phyloP scores from a whole-genome alignment of 2,113 vertebrate species.

The Xiphias gladius region DNA sequence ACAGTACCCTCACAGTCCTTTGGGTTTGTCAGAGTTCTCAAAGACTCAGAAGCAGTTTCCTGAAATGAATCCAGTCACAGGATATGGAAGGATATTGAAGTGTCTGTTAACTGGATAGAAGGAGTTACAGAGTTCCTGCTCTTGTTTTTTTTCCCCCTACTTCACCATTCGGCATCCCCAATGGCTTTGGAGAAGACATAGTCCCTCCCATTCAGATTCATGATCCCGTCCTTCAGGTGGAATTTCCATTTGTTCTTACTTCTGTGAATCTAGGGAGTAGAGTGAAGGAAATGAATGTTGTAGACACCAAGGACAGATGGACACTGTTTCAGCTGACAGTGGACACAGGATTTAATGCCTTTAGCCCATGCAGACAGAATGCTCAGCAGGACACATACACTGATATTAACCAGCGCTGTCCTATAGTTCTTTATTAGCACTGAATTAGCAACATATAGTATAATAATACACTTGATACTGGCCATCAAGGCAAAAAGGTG shows the following conservation, averaged over 20 bases:
- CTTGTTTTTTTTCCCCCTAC: conserved; percentile 37
- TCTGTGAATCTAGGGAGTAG: conserved; percentile 92
- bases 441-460: neutral
- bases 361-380: conserved; percentile 6
- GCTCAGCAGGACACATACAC: neutral
- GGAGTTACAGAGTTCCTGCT: conserved; percentile 68
- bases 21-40: conserved; percentile 87
- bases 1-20: conserved; percentile 71
- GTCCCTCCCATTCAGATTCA: conserved; percentile 99
- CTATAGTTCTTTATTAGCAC: neutral
- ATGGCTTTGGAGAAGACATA: conserved; percentile 99
- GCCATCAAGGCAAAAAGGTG: neutral
- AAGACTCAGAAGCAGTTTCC: conserved; percentile 83
- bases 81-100: conserved; percentile 83
- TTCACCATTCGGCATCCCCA: conserved; percentile 98
- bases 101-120: conserved; percentile 78
- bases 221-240: conserved; percentile 99
- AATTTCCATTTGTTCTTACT: conserved; percentile 99
- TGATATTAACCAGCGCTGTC: neutral
- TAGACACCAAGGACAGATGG: conserved; percentile 53
- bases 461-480: neutral
- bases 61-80: conserved; percentile 85
- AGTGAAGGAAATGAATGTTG: conserved; percentile 56
- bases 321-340: conserved; percentile 35
- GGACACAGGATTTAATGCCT: conserved; percentile 26